Evolutionary conservation across 2,113 vertebrate species (phyloP).

Genomic region (Calonectris borealis): DNA sequence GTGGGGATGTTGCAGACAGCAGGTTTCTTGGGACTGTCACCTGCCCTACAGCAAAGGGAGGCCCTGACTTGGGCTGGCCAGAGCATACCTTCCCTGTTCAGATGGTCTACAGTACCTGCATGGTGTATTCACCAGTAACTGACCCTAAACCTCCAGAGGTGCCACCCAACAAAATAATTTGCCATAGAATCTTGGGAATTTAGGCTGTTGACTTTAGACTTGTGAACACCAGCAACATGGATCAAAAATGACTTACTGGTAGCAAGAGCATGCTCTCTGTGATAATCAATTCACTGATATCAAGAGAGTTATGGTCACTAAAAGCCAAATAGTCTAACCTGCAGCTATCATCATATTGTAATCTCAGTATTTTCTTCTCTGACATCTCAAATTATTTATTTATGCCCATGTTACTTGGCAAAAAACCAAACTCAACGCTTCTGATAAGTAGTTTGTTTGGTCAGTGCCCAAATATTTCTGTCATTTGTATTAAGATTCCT

Average conservation of each 20-base stretch:
- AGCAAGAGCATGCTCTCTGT: background rate
- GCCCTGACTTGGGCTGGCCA: accelerated
- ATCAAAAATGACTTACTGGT: background rate
- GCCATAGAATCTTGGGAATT: background rate
- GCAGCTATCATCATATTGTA: background rate
- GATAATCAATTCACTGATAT: background rate
- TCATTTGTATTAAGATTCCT: background rate
- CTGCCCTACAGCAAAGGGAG: background rate
- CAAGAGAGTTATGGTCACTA: background rate
- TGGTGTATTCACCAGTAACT: too few species aligned
- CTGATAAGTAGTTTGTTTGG: background rate
- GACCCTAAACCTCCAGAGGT: background rate
- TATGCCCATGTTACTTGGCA: background rate
- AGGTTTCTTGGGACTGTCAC: background rate
- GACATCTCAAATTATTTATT: background rate
- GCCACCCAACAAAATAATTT: background rate
- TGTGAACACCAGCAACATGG: background rate
- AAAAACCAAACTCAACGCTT: background rate
- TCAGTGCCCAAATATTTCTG: background rate
- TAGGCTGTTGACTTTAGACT: background rate
- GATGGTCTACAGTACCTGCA: too few species aligned
- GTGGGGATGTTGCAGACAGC: background rate
- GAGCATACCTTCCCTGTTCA: background rate
- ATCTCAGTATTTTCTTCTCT: background rate
- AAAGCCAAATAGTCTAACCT: background rate